phyloP scores from a whole-genome alignment of 2,888 invertebrate genomes.

The Oithona nana region DNA sequence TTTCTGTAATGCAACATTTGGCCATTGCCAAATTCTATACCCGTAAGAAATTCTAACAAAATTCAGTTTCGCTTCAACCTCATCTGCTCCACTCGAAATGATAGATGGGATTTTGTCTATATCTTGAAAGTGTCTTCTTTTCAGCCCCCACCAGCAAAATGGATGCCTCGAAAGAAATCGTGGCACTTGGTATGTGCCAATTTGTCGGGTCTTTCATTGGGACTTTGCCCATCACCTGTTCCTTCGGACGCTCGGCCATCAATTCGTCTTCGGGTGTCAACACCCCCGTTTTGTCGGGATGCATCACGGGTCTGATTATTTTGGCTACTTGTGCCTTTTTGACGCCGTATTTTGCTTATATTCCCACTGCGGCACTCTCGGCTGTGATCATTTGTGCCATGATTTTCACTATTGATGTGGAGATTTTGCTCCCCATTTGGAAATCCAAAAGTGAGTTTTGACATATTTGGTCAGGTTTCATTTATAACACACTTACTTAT shows the following conservation, averaged over 20 bases:
- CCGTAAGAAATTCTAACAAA: background rate
- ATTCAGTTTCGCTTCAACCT: background rate
- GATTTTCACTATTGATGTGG: constrained; percentile 18
- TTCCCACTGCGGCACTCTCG: constrained; percentile 18
- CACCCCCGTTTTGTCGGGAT: constrained; percentile 13
- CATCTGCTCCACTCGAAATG: no score
- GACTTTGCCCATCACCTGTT: constrained; percentile 12
- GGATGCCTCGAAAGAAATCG: constrained; percentile 16
- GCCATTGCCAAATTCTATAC: constrained; percentile 17
- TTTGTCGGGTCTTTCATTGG: constrained; percentile 14
- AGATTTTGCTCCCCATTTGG: constrained; percentile 17
- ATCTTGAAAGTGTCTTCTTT: background rate
- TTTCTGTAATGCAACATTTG: constrained; percentile 10
- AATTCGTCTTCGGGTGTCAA: constrained; percentile 12
- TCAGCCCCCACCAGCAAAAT: constrained; percentile 1
- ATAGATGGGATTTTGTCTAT: no score
- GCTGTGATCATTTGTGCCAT: constrained; percentile 20
- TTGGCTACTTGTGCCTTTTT: constrained; percentile 15
- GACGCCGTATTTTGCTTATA: constrained; percentile 18
- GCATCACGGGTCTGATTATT: constrained; percentile 16
- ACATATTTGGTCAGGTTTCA: no score
- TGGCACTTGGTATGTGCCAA: constrained; percentile 11
- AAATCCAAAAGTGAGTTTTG: constrained; percentile 17
- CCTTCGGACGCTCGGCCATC: constrained; percentile 15
- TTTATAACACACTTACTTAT: no score